A percentile compares a stretch with the other conserved stretches of the same genome.
Evolutionary conservation across 1,140 invertebrate species (phyloP).

Genomic region (Achroia grisella): DNA sequence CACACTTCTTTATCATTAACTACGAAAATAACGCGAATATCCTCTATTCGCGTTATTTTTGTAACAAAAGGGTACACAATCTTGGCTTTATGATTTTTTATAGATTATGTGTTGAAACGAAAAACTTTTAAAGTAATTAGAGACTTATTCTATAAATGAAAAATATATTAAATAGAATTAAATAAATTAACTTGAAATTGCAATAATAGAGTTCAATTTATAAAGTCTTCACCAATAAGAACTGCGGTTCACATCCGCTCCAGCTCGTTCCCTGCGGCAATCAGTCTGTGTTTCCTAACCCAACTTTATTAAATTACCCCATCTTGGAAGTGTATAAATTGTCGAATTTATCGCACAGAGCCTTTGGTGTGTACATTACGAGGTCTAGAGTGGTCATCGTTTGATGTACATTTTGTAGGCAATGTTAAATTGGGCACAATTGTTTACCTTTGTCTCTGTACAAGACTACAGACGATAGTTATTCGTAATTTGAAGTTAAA

Average conservation of each 20-base stretch:
- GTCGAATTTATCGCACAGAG: slow-evolving; percentile 21
- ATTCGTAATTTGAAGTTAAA: slow-evolving; percentile 1
- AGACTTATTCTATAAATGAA: too few relatives aligned
- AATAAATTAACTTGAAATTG: too few relatives aligned
- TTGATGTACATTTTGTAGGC: slow-evolving; percentile 11
- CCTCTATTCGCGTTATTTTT: too few relatives aligned
- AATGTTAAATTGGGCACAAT: slow-evolving; percentile 4
- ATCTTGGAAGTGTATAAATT: slow-evolving; percentile 26
- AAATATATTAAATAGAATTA: too few relatives aligned
- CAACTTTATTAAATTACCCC: slow-evolving; percentile 29
- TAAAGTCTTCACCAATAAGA: too few relatives aligned
- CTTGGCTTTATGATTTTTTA: too few relatives aligned
- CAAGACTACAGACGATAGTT: neutral
- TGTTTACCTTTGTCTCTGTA: neutral
- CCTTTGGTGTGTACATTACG: slow-evolving; percentile 4
- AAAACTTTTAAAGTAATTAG: too few relatives aligned
- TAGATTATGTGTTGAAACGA: too few relatives aligned
- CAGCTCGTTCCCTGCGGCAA: neutral
- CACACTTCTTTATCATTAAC: too few relatives aligned
- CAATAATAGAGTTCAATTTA: too few relatives aligned
- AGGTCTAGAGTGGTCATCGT: slow-evolving; percentile 8
- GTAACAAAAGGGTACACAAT: too few relatives aligned
- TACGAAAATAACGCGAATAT: too few relatives aligned
- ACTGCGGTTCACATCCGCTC: neutral
- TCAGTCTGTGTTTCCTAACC: slow-evolving; percentile 9